Percentiles rank a stretch among this genome's conserved stretches.
Evolutionary conservation across 2,797 vertebrate genomes (phyloP).

Genomic region (Pseudochaenichthys georgianus): DNA sequence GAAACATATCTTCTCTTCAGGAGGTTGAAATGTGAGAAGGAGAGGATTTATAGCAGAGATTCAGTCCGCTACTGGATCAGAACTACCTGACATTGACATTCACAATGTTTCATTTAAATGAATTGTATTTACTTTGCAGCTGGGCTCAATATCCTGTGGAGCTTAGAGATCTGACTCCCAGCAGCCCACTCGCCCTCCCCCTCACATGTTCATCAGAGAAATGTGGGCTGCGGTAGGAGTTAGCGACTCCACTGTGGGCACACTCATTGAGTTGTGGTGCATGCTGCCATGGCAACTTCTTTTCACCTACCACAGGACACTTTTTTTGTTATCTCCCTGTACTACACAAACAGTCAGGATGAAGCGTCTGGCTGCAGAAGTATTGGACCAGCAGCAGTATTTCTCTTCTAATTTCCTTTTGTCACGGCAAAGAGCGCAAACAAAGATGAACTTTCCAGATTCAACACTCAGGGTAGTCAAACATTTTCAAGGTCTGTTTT

Average conservation of each 20-base stretch:
- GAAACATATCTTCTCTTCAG: conserved; percentile 36
- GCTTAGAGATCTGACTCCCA: conserved; percentile 48
- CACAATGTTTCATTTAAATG: conserved; percentile 45
- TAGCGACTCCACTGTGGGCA: conserved; percentile 85
- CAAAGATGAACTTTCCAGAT: conserved; percentile 52
- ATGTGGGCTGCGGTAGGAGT: conserved; percentile 83
- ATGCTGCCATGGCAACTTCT: conserved; percentile 91
- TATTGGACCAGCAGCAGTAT: conserved; percentile 79
- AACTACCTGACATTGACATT: conserved; percentile 39
- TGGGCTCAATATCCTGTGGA: conserved; percentile 74
- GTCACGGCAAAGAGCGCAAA: conserved; percentile 53
- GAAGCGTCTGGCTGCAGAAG: conserved; percentile 86
- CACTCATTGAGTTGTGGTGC: conserved; percentile 90
- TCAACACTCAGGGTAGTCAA: neutral
- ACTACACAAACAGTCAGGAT: conserved; percentile 89
- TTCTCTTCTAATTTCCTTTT: conserved; percentile 73
- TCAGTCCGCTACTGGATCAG: conserved; percentile 11
- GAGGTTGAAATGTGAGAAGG: conserved; percentile 4
- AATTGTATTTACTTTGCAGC: conserved; percentile 71
- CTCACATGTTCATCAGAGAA: conserved; percentile 81
- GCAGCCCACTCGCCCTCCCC: conserved; percentile 79
- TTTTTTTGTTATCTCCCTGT: conserved; percentile 89
- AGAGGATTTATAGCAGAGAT: conserved; percentile 29
- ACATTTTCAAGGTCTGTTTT: neutral
- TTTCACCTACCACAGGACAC: conserved; percentile 86